phyloP scores from a whole-genome alignment of 2,113 vertebrate species.

The Dissostichus mawsoni region DNA sequence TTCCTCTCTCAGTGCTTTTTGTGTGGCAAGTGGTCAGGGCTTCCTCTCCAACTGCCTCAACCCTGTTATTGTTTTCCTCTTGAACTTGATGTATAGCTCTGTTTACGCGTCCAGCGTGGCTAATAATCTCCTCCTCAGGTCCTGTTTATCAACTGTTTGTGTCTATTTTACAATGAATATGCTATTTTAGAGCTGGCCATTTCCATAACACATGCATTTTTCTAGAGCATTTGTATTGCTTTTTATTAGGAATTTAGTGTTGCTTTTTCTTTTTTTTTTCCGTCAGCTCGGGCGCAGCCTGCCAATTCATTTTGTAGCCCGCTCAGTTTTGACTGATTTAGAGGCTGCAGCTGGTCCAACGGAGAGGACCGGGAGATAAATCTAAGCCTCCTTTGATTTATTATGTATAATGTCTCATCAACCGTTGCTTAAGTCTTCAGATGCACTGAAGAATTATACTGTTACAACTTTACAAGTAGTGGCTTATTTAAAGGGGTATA shows the following conservation, averaged over 20 bases:
- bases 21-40: constrained; percentile 50
- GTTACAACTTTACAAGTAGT: constrained; percentile 66
- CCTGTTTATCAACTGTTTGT: constrained; percentile 80
- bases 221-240: constrained; percentile 73
- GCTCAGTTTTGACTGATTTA: constrained; percentile 79
- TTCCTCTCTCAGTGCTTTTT: constrained; percentile 37
- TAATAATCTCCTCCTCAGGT: constrained; percentile 82
- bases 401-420: constrained; percentile 83
- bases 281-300: constrained; percentile 52
- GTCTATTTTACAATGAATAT: constrained; percentile 76
- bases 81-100: constrained; percentile 84
- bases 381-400: constrained; percentile 81
- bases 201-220: constrained; percentile 72
- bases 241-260: constrained; percentile 71
- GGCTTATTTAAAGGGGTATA: constrained; percentile 61
- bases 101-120: constrained; percentile 79
- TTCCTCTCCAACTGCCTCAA: constrained; percentile 59
- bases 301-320: constrained; percentile 76
- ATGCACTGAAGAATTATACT: constrained; percentile 72
- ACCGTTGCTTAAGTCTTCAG: constrained; percentile 73
- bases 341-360: constrained; percentile 70
- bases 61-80: constrained; percentile 76
- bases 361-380: constrained; percentile 72
- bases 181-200: constrained; percentile 78
- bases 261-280: constrained; percentile 60